Evolutionary conservation across 2,113 vertebrate species (phyloP).

Genomic region (Hypocryptadius cinnamomeus): DNA sequence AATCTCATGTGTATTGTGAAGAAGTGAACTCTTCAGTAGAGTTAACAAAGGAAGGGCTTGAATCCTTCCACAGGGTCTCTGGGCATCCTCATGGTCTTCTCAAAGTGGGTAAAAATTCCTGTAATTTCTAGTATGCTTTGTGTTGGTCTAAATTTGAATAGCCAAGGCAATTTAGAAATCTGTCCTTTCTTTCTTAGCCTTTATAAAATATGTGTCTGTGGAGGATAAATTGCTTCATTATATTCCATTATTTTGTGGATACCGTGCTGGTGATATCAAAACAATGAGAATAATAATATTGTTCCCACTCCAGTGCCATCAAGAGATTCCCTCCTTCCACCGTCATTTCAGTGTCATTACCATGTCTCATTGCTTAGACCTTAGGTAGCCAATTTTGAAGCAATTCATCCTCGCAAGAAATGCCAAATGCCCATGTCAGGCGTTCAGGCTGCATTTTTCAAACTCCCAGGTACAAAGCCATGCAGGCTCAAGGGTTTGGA

Average conservation of each 20-base stretch:
- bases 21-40: not conserved
- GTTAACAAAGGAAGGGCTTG: not conserved
- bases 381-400: constrained; percentile 53
- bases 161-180: constrained; percentile 7
- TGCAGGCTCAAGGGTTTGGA: not conserved
- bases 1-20: not conserved
- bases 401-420: not conserved
- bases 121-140: not conserved
- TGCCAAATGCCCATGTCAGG: not conserved
- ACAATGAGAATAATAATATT: constrained; percentile 45
- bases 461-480: not conserved
- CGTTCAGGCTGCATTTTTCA: not conserved
- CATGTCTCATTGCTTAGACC: constrained; percentile 33
- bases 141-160: constrained; percentile 22
- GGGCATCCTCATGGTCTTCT: not conserved
- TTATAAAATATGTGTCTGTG: constrained; percentile 1
- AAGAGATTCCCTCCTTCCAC: constrained; percentile 28
- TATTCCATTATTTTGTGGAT: constrained; percentile 46
- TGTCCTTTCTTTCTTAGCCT: not conserved
- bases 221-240: constrained; percentile 28
- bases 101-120: not conserved
- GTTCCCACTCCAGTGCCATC: constrained; percentile 10
- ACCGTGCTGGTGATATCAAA: constrained; percentile 28
- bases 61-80: fast-evolving
- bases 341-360: constrained; percentile 28